Conservation (phyloP, 64 coral and sea anemone genomes). For the Montipora capricornis region DNA sequence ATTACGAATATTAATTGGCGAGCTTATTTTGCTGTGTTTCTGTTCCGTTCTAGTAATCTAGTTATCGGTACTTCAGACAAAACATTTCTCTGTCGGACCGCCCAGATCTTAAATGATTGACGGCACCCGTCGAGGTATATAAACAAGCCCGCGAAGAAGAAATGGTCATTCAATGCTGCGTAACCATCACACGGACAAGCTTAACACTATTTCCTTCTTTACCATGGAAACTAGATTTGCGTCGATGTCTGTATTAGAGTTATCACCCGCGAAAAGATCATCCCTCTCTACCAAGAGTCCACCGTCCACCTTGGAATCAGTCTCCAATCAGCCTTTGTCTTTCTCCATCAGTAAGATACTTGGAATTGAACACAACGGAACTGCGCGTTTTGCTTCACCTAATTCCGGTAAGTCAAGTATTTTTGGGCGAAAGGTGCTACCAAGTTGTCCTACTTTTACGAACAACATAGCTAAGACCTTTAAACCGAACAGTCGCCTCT, state of each 20-base stretch:
- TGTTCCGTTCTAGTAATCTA: background rate
- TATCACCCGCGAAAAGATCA: background rate
- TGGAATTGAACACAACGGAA: background rate
- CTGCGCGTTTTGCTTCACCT: too few relatives aligned
- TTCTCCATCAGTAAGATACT: constrained; percentile 5
- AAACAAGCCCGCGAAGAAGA: background rate
- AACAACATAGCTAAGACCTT: too few relatives aligned
- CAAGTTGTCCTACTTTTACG: too few relatives aligned
- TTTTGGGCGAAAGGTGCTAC: background rate
- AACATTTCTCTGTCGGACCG: background rate
- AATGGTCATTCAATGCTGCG: background rate
- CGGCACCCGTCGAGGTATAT: background rate
- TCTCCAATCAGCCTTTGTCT: background rate
- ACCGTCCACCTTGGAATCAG: background rate
- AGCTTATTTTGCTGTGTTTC: background rate
- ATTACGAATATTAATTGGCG: background rate
- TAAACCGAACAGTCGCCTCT: too few relatives aligned
- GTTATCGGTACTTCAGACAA: background rate
- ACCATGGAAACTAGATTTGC: background rate
- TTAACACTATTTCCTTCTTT: background rate
- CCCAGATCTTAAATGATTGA: background rate
- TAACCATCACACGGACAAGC: background rate
- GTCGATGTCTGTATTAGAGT: background rate
- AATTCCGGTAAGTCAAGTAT: background rate
- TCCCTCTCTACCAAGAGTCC: background rate